Evolutionary conservation across 2,113 vertebrate species (phyloP), one percentile per base, ranked within the genome.

Genomic region (Anolis carolinensis): DNA sequence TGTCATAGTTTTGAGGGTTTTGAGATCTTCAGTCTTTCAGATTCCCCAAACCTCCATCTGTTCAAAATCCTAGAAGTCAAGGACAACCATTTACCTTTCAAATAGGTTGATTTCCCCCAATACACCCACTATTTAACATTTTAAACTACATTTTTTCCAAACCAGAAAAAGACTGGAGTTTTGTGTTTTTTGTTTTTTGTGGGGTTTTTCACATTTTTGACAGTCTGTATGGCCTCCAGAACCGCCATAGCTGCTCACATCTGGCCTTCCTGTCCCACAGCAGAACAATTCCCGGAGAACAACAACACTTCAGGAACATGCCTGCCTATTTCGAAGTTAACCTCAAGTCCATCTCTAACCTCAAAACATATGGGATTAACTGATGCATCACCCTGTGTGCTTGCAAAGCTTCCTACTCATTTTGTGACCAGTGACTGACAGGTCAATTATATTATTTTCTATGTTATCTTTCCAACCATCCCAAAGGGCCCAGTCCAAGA

Each of bases 401-500:
- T 50, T 23, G 18, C 50, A 55, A 73, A 27, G 32, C n/a, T 36
- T 34, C 21, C 32, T 23, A 59, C 1, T 39, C 32, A 30, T 23
- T 55, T 21, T 59, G 50, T 73, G 68, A 50, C 21, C 34, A 73
- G 7, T 13, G 11, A 73, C 32, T 27, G 50, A 83, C 4, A 23
- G 25, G 68, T 20, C 30, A 55, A 48, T 30, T 5, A 72, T 18
- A 23, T 34, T 55, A 25, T 59, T 72, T 84, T 65, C 62, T 78
- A 14, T 78, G 25, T 68, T 36, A 36, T 16, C 70, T 25, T 70
- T 70, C 44, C 39, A 21, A 65, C 1, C 36, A 11, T 21, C 23
- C 2, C 13, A 52, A 70, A 5, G 1, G 63, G 52, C 25, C n/a
- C 39, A 16, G 0, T 1, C 34, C 11, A 20, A 3, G 0, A 4